phyloP scores from a whole-genome alignment of 2,113 vertebrate genomes.

The Rhea pennata region DNA sequence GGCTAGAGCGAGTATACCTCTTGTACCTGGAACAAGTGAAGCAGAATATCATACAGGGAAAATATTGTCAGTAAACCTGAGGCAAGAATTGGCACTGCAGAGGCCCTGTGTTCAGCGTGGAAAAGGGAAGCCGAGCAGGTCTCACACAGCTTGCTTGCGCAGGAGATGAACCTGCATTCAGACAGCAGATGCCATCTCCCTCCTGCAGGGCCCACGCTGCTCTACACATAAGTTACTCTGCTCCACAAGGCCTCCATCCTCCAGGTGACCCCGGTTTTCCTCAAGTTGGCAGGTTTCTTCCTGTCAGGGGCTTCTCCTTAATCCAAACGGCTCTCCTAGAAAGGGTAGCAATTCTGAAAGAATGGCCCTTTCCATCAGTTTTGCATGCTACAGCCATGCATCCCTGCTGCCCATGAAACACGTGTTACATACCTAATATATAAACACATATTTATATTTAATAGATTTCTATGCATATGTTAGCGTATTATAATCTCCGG shows the following conservation, averaged over 20 bases:
- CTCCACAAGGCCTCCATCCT: neutral
- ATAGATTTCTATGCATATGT: neutral
- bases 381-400: neutral
- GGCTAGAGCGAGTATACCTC: neutral
- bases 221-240: neutral
- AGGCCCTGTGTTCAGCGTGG: neutral
- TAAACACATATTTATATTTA: neutral
- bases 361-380: neutral
- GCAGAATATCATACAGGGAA: neutral
- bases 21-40: neutral
- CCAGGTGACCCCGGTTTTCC: neutral
- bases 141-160: neutral
- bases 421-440: neutral
- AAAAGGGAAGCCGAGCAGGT: neutral
- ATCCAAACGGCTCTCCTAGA: neutral
- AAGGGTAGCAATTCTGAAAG: neutral
- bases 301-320: neutral
- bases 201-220: neutral
- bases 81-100: neutral
- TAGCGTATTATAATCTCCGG: neutral
- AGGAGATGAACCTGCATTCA: neutral
- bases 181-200: neutral
- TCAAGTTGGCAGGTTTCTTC: neutral
- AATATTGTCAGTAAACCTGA: neutral
- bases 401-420: neutral